Conservation (phyloP, 2,113 vertebrate genomes). For the Herpetotheres cachinnans region DNA sequence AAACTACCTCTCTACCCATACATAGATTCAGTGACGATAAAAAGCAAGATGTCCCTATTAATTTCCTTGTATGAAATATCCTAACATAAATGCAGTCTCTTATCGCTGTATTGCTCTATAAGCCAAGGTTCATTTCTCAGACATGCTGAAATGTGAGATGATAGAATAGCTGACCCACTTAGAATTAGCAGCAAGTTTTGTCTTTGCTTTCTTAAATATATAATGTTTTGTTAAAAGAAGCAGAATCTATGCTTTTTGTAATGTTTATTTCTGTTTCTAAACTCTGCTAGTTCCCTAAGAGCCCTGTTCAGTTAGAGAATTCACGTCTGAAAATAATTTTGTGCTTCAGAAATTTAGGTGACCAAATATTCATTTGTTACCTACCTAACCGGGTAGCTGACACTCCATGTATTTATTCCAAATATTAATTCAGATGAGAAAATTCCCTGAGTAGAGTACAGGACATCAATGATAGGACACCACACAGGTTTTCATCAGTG, state of each 20-base stretch:
- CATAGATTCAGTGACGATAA: not conserved
- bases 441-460: not conserved
- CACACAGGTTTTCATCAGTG: not conserved
- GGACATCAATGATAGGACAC: not conserved
- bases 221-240: not conserved
- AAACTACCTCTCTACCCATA: not conserved
- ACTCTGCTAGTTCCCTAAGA: not conserved
- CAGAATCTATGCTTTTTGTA: not conserved
- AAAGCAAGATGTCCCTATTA: not conserved
- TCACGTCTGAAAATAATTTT: not conserved
- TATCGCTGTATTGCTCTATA: not conserved
- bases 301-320: not conserved
- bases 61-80: conserved; percentile 8
- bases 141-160: not conserved
- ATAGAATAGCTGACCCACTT: not conserved
- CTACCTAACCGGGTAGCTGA: not conserved
- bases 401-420: not conserved
- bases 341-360: not conserved
- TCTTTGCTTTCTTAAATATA: not conserved
- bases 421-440: not conserved
- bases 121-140: conserved; percentile 8
- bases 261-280: not conserved
- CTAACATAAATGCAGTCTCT: not conserved
- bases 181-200: not conserved
- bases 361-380: not conserved